These are phyloP conservation scores for Pteropus alecto DNA, from an alignment of 2,113 vertebrate genomes.

Conservation along the genomic window DNA sequence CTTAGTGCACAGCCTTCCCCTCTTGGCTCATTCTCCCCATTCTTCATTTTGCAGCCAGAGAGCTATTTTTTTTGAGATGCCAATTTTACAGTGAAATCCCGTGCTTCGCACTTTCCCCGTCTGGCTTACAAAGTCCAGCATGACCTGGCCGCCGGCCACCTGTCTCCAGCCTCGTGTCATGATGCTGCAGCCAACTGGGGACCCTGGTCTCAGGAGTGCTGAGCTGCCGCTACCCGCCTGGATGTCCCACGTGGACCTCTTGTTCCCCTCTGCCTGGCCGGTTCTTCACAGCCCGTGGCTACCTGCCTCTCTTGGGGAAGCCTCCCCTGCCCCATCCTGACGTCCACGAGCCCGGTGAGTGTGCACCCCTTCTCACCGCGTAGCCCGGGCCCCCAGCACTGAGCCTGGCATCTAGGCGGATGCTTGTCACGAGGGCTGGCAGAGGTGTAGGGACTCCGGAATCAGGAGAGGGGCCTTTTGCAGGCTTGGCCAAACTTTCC, in stretches of 20 bases:
- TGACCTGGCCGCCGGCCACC: background rate
- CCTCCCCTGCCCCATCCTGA: background rate
- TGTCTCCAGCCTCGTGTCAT: rapidly evolving
- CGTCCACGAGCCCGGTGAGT: rapidly evolving
- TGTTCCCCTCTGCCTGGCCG: background rate
- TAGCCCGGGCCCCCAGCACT: background rate
- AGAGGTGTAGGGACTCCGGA: too few relatives aligned
- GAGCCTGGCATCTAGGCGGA: background rate
- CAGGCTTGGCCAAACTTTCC: background rate
- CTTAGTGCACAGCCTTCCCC: background rate
- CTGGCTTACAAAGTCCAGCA: background rate
- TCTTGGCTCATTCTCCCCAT: too few relatives aligned
- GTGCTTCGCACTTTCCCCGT: background rate
- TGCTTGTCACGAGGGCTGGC: background rate
- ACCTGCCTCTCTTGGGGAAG: background rate
- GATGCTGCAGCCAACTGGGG: rapidly evolving
- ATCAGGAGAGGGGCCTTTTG: background rate
- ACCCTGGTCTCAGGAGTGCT: rapidly evolving
- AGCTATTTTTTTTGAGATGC: background rate
- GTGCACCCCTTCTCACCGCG: rapidly evolving
- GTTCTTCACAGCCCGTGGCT: background rate
- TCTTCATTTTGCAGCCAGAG: background rate
- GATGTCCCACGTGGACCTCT: rapidly evolving
- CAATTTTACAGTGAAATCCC: background rate
- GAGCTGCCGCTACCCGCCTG: background rate